Percentiles rank a stretch among this genome's conserved stretches.
Conservation (phyloP, 1,140 invertebrate genomes). For the Ostrea edulis region DNA sequence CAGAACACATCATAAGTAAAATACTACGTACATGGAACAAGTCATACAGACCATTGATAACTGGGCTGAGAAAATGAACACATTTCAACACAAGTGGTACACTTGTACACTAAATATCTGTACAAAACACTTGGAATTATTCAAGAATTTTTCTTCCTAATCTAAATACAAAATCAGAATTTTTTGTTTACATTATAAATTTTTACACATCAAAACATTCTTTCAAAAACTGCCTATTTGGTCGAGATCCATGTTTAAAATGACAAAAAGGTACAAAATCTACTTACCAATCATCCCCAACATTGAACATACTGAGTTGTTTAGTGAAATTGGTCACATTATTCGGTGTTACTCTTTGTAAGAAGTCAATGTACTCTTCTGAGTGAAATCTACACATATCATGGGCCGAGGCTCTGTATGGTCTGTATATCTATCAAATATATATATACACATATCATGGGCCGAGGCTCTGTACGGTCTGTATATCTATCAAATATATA, state of each 20-base stretch:
- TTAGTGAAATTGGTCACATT: slow-evolving; percentile 97
- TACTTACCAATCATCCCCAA: slow-evolving; percentile 95
- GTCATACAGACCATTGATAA: too few relatives aligned
- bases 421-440: slow-evolving; percentile 87
- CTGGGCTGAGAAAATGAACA: too few relatives aligned
- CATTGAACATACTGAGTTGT: slow-evolving; percentile 93
- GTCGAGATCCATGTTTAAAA: not conserved
- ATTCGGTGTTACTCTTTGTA: slow-evolving; percentile 96
- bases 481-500: slow-evolving; percentile 84
- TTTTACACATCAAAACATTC: too few relatives aligned
- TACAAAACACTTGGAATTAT: too few relatives aligned
- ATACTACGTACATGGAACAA: too few relatives aligned
- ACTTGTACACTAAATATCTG: too few relatives aligned
- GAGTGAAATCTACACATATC: slow-evolving; percentile 99
- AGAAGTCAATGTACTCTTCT: slow-evolving; percentile 98
- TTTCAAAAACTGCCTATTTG: not conserved
- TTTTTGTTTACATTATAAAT: too few relatives aligned
- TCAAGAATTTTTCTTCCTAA: not conserved
- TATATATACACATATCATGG: slow-evolving; percentile 84
- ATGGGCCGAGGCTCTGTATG: slow-evolving; percentile 94
- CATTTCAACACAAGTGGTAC: too few relatives aligned
- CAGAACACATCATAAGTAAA: not conserved
- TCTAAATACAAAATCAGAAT: too few relatives aligned
- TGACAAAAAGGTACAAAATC: not conserved
- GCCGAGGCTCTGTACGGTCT: slow-evolving; percentile 94